Evolutionary conservation across 1,140 invertebrate genomes (phyloP).

Genomic region (Caerostris extrusa): DNA sequence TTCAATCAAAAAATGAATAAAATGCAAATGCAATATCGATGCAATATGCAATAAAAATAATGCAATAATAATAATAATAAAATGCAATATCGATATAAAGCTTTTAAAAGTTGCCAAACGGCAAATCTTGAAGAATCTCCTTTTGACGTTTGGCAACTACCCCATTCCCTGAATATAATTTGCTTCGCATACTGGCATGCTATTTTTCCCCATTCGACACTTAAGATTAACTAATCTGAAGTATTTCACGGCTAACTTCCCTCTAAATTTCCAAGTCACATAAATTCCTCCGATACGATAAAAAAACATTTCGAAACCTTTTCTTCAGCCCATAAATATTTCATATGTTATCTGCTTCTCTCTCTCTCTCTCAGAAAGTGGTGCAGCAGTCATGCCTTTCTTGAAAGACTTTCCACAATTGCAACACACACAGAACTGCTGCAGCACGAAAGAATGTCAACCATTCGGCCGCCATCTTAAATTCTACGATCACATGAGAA

Average conservation of each 20-base stretch:
- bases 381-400: background rate
- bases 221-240: no score
- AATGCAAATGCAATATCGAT: no score
- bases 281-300: background rate
- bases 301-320: background rate
- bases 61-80: no score
- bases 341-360: background rate
- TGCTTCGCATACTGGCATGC: no score
- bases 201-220: no score
- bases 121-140: no score
- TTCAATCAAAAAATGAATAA: no score
- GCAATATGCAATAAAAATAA: no score
- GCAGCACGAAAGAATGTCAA: constrained; percentile 35
- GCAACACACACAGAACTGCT: background rate
- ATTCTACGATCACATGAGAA: constrained; percentile 51
- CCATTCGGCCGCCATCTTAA: constrained; percentile 53
- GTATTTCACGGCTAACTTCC: background rate
- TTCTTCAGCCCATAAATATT: background rate
- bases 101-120: no score
- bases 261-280: background rate
- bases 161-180: no score
- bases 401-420: background rate
- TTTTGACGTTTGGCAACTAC: no score
- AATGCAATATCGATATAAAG: no score
- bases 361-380: background rate